Conservation (phyloP, 1,140 invertebrate species). For the Drosophila tristis region DNA sequence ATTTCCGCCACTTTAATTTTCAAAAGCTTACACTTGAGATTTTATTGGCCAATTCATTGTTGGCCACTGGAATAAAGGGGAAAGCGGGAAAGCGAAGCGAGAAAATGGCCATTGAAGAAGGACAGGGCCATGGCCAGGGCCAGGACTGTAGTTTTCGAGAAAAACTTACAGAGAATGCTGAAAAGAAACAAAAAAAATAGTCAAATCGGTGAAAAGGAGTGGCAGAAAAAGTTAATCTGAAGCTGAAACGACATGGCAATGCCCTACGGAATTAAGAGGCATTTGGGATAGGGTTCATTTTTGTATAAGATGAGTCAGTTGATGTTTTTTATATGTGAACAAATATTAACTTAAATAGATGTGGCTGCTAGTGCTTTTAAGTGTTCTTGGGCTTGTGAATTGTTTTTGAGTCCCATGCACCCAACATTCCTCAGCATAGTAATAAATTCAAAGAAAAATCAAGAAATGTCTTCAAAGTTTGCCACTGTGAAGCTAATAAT, state of each 20-base stretch:
- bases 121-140: not conserved
- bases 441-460: no score
- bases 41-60: slow-evolving; percentile 83
- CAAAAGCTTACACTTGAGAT: slow-evolving; percentile 83
- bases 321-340: not conserved
- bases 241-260: slow-evolving; percentile 20
- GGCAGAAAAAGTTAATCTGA: slow-evolving; percentile 9
- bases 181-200: slow-evolving; percentile 9
- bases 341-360: no score
- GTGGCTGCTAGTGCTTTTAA: no score
- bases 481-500: no score
- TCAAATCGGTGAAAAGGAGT: slow-evolving; percentile 19
- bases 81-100: not conserved
- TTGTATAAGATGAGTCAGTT: no score
- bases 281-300: no score
- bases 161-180: slow-evolving; percentile 58
- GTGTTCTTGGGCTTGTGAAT: no score
- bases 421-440: no score
- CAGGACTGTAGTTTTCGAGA: slow-evolving; percentile 43
- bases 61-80: slow-evolving; percentile 48
- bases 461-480: no score
- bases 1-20: slow-evolving; percentile 83
- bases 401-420: no score
- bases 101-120: slow-evolving; percentile 1
- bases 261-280: slow-evolving; percentile 8